Percentiles rank a stretch among this genome's conserved stretches.
Conservation (phyloP, 2,113 vertebrate species). For the Alligator mississippiensis region DNA sequence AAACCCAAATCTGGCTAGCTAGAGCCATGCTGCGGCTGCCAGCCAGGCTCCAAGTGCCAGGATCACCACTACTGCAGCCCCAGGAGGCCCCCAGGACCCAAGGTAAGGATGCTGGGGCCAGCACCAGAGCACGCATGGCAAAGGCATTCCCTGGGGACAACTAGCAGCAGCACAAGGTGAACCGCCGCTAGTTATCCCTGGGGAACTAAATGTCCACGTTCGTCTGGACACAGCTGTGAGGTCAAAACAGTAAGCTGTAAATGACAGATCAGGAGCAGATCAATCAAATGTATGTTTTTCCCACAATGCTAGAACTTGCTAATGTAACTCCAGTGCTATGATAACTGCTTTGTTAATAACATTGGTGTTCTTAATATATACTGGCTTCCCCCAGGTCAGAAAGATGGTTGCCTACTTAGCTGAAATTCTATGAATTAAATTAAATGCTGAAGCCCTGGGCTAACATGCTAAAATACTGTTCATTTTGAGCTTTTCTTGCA, state of each 20-base stretch:
- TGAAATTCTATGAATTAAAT: slow-evolving; percentile 64
- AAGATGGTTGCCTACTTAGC: slow-evolving; percentile 52
- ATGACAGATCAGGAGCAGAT: slow-evolving; percentile 10
- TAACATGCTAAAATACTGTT: slow-evolving; percentile 46
- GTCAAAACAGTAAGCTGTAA: not conserved
- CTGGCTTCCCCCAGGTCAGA: slow-evolving; percentile 43
- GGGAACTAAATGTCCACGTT: no score
- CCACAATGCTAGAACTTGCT: not conserved
- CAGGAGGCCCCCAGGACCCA: no score
- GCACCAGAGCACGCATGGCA: no score
- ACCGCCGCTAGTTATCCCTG: no score
- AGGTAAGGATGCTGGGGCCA: no score
- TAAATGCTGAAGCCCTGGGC: slow-evolving; percentile 50
- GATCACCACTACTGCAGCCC: no score
- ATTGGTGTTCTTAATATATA: slow-evolving; percentile 37
- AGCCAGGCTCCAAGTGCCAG: no score
- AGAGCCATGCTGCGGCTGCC: no score
- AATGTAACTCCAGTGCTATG: not conserved
- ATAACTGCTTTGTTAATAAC: slow-evolving; percentile 43
- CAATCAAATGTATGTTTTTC: not conserved
- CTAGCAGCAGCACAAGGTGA: no score
- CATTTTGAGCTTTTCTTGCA: slow-evolving; percentile 23
- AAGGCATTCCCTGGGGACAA: no score
- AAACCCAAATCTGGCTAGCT: no score
- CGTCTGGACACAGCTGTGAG: not conserved